These are phyloP conservation scores for Lytechinus variegatus DNA, from an alignment of 35 echinoderm and acorn worm genomes.

Conservation along the genomic window DNA sequence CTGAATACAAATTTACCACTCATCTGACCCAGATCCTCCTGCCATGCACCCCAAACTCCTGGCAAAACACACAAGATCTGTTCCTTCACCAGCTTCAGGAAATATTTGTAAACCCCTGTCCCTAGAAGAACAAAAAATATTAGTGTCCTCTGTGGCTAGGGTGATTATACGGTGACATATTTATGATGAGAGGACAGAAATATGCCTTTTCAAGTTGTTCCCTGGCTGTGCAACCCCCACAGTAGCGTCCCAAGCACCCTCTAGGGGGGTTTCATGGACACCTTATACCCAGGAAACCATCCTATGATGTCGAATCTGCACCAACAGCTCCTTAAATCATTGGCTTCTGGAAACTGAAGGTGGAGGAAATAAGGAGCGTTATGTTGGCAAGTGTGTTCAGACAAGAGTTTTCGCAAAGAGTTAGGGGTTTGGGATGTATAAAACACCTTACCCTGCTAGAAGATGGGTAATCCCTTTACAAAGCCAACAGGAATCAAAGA, in stretches of 20 bases:
- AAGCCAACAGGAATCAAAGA: too few species aligned
- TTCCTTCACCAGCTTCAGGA: background rate
- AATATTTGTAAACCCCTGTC: background rate
- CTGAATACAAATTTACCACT: background rate
- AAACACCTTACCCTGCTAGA: too few species aligned
- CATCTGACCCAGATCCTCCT: background rate
- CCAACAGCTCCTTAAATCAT: slow-evolving; percentile 11
- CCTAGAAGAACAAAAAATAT: background rate
- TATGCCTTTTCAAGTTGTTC: background rate
- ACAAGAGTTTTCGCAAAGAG: too few species aligned
- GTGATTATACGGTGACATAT: slow-evolving; percentile 24
- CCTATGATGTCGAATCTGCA: background rate
- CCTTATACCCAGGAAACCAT: slow-evolving; percentile 1
- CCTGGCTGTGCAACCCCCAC: background rate
- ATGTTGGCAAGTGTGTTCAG: too few species aligned
- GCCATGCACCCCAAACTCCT: background rate
- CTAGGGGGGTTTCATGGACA: slow-evolving; percentile 27
- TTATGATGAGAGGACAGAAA: slow-evolving; percentile 36
- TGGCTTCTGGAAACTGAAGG: background rate
- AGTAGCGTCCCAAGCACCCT: background rate
- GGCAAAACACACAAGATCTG: background rate
- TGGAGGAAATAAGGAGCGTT: background rate
- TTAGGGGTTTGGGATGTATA: too few species aligned
- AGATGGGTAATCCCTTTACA: too few species aligned
- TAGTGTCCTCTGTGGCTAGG: background rate